Percentiles rank a stretch among this genome's conserved stretches.
These are phyloP conservation scores for Apus apus DNA, from an alignment of 2,113 vertebrate species.

Conservation along the genomic window DNA sequence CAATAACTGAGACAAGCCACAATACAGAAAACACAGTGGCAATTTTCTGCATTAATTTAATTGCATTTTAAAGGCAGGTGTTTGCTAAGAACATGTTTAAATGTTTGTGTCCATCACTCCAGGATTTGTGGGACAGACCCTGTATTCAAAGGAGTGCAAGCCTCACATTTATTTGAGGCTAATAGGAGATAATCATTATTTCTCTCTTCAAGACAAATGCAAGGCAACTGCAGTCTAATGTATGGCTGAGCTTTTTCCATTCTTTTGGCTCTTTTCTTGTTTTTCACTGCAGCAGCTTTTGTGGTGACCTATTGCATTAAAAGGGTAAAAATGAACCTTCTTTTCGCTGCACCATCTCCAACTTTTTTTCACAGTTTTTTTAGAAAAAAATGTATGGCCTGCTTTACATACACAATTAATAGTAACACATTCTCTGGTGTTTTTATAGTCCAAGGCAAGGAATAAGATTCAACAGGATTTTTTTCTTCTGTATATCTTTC, in stretches of 20 bases:
- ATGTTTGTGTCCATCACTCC: neutral
- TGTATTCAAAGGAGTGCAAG: neutral
- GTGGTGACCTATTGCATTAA: neutral
- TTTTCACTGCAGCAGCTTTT: slow-evolving; percentile 18
- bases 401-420: slow-evolving; percentile 38
- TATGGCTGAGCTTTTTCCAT: neutral
- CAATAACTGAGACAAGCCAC: neutral
- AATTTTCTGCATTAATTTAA: neutral
- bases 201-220: neutral
- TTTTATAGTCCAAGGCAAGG: slow-evolving; percentile 6
- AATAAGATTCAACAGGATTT: slow-evolving; percentile 14
- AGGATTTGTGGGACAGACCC: neutral
- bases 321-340: slow-evolving; percentile 20
- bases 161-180: neutral
- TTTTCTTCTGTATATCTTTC: neutral
- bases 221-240: neutral
- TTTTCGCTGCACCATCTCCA: neutral
- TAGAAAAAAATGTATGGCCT: slow-evolving; percentile 4
- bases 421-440: slow-evolving; percentile 5
- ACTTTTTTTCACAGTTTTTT: slow-evolving; percentile 19
- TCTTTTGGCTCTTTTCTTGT: neutral
- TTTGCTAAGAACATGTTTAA: neutral
- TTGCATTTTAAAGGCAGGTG: neutral
- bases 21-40: neutral
- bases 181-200: neutral